These are phyloP conservation scores for Eleutherodactylus coqui DNA, from an alignment of 2,797 vertebrate genomes.

Conservation along the genomic window DNA sequence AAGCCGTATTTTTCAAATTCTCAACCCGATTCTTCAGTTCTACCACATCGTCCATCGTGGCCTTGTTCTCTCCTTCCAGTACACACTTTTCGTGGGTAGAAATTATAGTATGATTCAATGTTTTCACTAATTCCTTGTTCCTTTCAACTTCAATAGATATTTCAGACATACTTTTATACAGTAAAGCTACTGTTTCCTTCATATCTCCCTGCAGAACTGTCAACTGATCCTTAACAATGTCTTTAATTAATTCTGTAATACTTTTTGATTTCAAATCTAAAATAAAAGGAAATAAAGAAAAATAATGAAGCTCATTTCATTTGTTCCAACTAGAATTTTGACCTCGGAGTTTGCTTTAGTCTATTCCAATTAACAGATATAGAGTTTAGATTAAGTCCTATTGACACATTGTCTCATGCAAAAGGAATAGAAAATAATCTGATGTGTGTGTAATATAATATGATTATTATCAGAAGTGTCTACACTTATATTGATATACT, in stretches of 20 bases:
- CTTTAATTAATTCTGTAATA: conserved; percentile 72
- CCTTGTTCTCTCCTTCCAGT: conserved; percentile 65
- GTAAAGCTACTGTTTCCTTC: conserved; percentile 73
- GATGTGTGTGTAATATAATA: no score
- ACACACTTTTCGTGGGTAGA: conserved; percentile 44
- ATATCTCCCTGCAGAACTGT: conserved; percentile 71
- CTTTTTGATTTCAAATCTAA: conserved; percentile 75
- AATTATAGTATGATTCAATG: conserved; percentile 72
- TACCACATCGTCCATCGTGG: conserved; percentile 70
- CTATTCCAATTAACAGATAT: no score
- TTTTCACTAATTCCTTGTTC: conserved; percentile 69
- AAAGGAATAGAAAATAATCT: no score
- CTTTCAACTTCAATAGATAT: conserved; percentile 76
- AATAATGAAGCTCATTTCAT: neutral
- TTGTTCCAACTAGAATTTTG: neutral
- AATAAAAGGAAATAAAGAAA: neutral
- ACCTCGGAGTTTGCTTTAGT: neutral
- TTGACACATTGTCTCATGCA: no score
- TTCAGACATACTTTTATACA: conserved; percentile 76
- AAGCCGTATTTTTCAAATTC: conserved; percentile 71
- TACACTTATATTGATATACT: no score
- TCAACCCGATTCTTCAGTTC: conserved; percentile 72
- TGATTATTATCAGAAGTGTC: no score
- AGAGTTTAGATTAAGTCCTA: no score
- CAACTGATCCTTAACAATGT: conserved; percentile 71